These are phyloP conservation scores for Tenualosa ilisha DNA, from an alignment of 2,797 vertebrate species.

Conservation along the genomic window DNA sequence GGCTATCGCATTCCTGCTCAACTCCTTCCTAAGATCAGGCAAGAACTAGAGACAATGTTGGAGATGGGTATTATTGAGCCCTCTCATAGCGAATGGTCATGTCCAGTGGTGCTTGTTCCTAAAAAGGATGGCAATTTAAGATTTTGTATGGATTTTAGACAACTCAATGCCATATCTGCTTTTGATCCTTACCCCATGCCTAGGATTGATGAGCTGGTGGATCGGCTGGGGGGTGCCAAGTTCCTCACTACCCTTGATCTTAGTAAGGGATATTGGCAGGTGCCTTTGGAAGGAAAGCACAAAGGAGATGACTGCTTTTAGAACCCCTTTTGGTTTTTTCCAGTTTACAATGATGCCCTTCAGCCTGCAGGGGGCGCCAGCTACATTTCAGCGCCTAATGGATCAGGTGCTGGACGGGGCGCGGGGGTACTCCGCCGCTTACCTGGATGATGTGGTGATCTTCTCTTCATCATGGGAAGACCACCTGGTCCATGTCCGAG, in stretches of 20 bases:
- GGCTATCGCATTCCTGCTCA: not conserved
- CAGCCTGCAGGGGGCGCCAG: too few relatives aligned
- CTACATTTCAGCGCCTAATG: not conserved
- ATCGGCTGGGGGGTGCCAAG: conserved; percentile 3
- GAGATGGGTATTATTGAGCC: too few relatives aligned
- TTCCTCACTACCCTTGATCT: not conserved
- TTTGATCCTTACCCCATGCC: not conserved
- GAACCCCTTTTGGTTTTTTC: too few relatives aligned
- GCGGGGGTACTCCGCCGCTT: not conserved
- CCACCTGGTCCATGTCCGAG: not conserved
- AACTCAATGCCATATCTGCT: not conserved
- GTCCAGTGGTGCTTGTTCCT: not conserved
- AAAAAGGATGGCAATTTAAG: not conserved
- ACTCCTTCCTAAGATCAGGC: too few relatives aligned
- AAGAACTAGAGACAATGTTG: too few relatives aligned
- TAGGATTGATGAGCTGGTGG: not conserved
- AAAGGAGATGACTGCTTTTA: too few relatives aligned
- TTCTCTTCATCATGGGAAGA: not conserved
- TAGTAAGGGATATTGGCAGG: too few relatives aligned
- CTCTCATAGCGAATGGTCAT: too few relatives aligned
- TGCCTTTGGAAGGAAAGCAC: too few relatives aligned
- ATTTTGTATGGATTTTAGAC: too few relatives aligned
- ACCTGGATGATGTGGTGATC: not conserved
- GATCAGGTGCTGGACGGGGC: not conserved
- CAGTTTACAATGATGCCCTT: not conserved